Evolutionary conservation across 2,888 invertebrate species (phyloP).

Genomic region (Leucania comma): DNA sequence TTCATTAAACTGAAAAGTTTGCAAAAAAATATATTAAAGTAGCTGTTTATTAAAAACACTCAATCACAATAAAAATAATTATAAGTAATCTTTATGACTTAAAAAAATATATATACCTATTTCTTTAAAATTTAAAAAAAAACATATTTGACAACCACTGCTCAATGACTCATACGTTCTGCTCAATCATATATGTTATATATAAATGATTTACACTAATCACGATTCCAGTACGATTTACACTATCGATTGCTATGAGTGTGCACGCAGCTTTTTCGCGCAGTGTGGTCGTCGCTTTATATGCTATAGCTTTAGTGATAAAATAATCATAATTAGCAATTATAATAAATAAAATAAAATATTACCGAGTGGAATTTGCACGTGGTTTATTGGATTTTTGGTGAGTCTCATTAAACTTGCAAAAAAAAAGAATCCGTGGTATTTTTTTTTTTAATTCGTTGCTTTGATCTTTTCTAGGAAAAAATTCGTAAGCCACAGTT

Average conservation of each 20-base stretch:
- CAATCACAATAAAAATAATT: too few relatives aligned
- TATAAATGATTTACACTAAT: conserved; percentile 67
- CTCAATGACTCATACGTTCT: conserved; percentile 54
- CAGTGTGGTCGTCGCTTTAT: conserved; percentile 36
- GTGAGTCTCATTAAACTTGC: conserved; percentile 26
- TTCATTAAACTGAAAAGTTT: too few relatives aligned
- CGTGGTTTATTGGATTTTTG: neutral
- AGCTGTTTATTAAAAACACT: too few relatives aligned
- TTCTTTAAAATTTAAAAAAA: neutral
- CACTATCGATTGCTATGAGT: conserved; percentile 57
- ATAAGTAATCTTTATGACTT: too few relatives aligned
- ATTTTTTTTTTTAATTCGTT: too few relatives aligned
- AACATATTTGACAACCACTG: conserved; percentile 53
- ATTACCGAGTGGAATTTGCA: conserved; percentile 17
- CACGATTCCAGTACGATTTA: conserved; percentile 58
- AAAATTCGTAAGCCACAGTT: too few relatives aligned
- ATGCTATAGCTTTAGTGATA: conserved; percentile 33
- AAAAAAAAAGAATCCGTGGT: neutral
- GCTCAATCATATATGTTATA: conserved; percentile 58
- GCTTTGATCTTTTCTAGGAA: too few relatives aligned
- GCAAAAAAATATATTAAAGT: too few relatives aligned
- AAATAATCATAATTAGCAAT: conserved; percentile 19
- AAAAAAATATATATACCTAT: neutral
- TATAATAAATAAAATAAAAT: neutral
- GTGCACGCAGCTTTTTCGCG: conserved; percentile 52